phyloP scores from a whole-genome alignment of 2,113 vertebrate genomes.

The Cranoglanis bouderius region DNA sequence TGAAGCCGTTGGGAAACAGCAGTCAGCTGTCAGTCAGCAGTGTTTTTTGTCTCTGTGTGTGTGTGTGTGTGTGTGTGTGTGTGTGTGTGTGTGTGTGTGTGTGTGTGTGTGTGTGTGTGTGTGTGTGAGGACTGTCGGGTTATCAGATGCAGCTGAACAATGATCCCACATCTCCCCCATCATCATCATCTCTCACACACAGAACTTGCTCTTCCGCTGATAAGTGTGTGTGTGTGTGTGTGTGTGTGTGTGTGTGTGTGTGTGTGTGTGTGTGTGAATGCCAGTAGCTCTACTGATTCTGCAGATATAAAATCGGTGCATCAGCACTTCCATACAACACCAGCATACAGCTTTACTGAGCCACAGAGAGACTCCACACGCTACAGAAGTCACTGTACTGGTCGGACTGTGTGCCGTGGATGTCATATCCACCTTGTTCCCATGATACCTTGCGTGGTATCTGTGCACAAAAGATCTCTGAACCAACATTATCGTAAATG shows the following conservation, averaged over 20 bases:
- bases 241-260: constrained; percentile 56
- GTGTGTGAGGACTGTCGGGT: constrained; percentile 58
- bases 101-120: constrained; percentile 28
- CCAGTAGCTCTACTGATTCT: constrained; percentile 40
- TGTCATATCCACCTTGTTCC: neutral
- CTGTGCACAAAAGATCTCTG: neutral
- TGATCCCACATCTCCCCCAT: constrained; percentile 27
- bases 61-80: neutral
- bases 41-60: neutral
- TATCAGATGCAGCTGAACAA: constrained; percentile 42
- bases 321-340: constrained; percentile 34
- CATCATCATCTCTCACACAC: constrained; percentile 26
- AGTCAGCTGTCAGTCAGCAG: constrained; percentile 42
- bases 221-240: constrained; percentile 33
- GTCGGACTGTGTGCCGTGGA: neutral
- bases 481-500: neutral
- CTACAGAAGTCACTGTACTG: neutral
- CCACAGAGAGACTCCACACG: constrained; percentile 12
- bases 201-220: constrained; percentile 25
- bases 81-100: constrained; percentile 36
- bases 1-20: constrained; percentile 38
- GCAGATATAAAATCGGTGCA: constrained; percentile 28
- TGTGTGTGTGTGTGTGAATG: constrained; percentile 48
- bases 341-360: constrained; percentile 1
- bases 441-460: neutral